Evolutionary conservation across 2,888 invertebrate genomes (phyloP).

Genomic region (Galerucella calmariensis): DNA sequence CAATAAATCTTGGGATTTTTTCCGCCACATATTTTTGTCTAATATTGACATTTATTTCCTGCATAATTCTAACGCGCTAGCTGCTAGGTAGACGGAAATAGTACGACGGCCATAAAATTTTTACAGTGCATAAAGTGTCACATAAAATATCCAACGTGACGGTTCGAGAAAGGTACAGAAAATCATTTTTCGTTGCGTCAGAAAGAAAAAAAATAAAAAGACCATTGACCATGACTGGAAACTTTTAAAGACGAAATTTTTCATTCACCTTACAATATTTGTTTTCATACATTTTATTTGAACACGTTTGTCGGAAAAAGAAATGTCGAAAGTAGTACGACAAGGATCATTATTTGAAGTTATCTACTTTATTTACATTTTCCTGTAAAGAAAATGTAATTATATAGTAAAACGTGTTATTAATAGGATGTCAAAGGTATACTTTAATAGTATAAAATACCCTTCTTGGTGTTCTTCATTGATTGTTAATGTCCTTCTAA

Average conservation of each 20-base stretch:
- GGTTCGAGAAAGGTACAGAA: slow-evolving; percentile 15
- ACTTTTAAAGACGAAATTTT: neutral
- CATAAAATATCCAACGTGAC: slow-evolving; percentile 21
- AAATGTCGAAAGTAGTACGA: no score
- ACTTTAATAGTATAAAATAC: no score
- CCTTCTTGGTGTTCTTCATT: no score
- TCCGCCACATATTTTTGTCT: neutral
- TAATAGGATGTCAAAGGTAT: no score
- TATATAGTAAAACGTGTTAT: no score
- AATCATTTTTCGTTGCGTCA: slow-evolving; percentile 29
- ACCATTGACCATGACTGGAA: neutral
- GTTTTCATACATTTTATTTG: no score
- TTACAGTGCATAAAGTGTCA: slow-evolving; percentile 27
- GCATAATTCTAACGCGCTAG: neutral
- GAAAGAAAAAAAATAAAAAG: neutral
- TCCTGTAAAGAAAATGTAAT: no score
- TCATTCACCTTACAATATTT: neutral
- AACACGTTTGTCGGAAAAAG: no score
- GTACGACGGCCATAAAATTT: slow-evolving; percentile 23
- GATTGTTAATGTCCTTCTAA: no score
- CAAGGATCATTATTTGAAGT: no score
- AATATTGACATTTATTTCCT: slow-evolving; percentile 1
- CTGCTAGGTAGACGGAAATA: slow-evolving; percentile 24
- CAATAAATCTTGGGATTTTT: neutral
- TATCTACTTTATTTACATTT: no score